phyloP scores from a whole-genome alignment of 2,113 vertebrate genomes.

The Callopanchax toddi region DNA sequence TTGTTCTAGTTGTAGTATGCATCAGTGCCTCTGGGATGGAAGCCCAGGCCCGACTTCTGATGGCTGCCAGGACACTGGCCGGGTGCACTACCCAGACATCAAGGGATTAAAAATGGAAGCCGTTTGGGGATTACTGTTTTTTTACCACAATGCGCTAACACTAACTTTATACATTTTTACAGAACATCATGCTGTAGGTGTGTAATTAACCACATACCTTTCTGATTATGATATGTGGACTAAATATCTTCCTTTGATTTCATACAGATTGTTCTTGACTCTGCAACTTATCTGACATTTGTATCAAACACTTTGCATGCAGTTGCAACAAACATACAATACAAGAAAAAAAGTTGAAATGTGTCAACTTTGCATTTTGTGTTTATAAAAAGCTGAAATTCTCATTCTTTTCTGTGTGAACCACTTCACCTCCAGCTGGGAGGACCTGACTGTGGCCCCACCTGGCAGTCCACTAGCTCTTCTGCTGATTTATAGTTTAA shows the following conservation, averaged over 20 bases:
- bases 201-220: not conserved
- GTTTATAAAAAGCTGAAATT: slow-evolving; percentile 5
- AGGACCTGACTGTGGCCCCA: slow-evolving; percentile 58
- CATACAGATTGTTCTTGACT: too few relatives aligned
- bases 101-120: slow-evolving; percentile 67
- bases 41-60: slow-evolving; percentile 55
- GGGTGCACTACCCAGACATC: slow-evolving; percentile 64
- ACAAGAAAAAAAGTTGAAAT: not conserved
- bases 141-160: slow-evolving; percentile 33
- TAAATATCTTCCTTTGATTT: not conserved
- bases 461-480: slow-evolving; percentile 65
- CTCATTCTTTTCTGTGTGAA: slow-evolving; percentile 26
- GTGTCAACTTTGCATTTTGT: not conserved
- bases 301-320: too few relatives aligned
- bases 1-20: slow-evolving; percentile 67
- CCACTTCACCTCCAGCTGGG: slow-evolving; percentile 35
- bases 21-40: slow-evolving; percentile 63
- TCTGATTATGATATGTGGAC: too few relatives aligned
- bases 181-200: slow-evolving; percentile 1
- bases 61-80: slow-evolving; percentile 63
- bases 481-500: slow-evolving; percentile 78
- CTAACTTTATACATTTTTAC: slow-evolving; percentile 35
- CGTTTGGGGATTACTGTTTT: slow-evolving; percentile 63
- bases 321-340: not conserved
- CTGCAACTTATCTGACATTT: too few relatives aligned